Evolutionary conservation across 2,797 vertebrate genomes (phyloP), one percentile per base, ranked within the genome.

Genomic region (Numenius phaeopus): DNA sequence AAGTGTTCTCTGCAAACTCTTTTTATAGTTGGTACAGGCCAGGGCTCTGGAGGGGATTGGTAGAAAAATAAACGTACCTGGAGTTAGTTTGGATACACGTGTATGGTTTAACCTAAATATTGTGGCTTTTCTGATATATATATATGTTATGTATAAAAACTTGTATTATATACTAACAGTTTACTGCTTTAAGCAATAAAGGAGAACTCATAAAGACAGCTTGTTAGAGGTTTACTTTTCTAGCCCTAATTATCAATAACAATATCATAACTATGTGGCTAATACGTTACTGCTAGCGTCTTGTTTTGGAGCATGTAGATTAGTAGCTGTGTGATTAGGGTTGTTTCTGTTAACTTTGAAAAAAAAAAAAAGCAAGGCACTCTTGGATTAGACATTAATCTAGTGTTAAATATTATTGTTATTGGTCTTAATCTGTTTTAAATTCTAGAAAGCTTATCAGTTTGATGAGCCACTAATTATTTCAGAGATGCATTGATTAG

Each of bases 1-100:
- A 37, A 79, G 72, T 0, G 39, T 71, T 89, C 30, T 72, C 55
- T 6, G 15, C 30, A 1, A 23, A 3, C 64, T 83, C 11, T 0
- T 57, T 27, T 84, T 29, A 69, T 11, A 64, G 32, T 23, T 78
- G 61, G 52, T 29, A 59, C 2, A 37, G 89, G 62, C 82, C 73
- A 52, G 57, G 42, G 44, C 19, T 79, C 54, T 24, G 79, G 62
- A 59, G 22, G 42, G 61, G 65, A 15, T 5, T 47, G 66, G 46
- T 46, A 65, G 79, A 10, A 91, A 97, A 87, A 64, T 32, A 57
- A 83, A 90, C 34, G 1, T 47, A 57, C 57, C 50, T 47, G 69
- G 78, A 75, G 81, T 4, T 59, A 78, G 8, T 84, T 19, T 73
- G 58, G 34, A 5, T 70, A 11, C 32, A 1, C 2, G 4, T 7